Conservation (phyloP, 2,113 vertebrate species). For the Stictonetta naevosa region DNA sequence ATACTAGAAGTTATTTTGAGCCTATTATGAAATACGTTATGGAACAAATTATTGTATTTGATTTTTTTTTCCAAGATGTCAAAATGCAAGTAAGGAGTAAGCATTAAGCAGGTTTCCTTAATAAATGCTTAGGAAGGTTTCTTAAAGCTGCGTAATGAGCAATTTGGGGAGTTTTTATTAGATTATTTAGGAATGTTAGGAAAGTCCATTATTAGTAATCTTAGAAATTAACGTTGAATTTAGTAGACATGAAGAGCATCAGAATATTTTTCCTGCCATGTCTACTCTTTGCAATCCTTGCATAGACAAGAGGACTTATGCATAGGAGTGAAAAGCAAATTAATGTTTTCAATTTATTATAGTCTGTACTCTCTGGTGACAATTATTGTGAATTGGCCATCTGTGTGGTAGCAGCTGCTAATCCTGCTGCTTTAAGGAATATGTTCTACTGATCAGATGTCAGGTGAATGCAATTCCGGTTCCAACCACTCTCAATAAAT, state of each 20-base stretch:
- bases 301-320: fast-evolving
- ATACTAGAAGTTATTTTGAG: neutral
- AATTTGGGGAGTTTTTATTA: neutral
- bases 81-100: neutral
- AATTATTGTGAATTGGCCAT: neutral
- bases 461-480: neutral
- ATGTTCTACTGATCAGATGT: neutral
- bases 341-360: neutral
- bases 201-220: neutral
- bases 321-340: neutral
- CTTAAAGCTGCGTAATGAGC: neutral
- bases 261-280: neutral
- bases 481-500: neutral
- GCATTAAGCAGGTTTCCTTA: neutral
- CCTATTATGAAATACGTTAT: neutral
- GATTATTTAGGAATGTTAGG: neutral
- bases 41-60: neutral
- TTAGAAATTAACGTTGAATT: neutral
- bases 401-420: neutral
- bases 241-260: neutral
- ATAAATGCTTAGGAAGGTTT: neutral
- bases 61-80: neutral
- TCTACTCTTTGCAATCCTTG: neutral
- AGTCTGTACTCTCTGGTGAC: neutral
- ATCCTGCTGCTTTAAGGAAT: neutral